These are phyloP conservation scores for Gracilinanus agilis DNA, from an alignment of 2,113 vertebrate species.

Conservation along the genomic window DNA sequence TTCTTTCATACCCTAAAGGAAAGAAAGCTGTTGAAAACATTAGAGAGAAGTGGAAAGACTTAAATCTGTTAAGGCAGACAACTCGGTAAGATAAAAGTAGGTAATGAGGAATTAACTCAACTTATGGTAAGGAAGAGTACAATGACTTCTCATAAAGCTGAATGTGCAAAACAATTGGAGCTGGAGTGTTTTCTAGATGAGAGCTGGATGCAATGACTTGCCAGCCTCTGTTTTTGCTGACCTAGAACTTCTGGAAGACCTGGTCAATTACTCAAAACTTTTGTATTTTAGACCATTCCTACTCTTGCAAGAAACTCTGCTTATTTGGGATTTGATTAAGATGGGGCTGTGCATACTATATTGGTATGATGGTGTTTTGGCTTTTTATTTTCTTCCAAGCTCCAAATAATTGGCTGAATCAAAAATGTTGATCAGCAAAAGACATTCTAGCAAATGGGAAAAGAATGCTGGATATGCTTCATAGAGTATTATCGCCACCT, in stretches of 20 bases:
- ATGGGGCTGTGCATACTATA: not conserved
- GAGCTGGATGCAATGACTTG: not conserved
- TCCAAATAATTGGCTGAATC: not conserved
- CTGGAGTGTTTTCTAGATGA: conserved; percentile 38
- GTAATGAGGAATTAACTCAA: conserved; percentile 79
- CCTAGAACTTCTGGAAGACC: conserved; percentile 8
- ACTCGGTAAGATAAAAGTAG: conserved; percentile 78
- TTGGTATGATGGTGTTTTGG: not conserved
- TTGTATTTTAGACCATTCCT: not conserved
- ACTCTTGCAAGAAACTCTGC: conserved; percentile 22
- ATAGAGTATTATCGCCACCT: not conserved
- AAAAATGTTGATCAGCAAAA: not conserved
- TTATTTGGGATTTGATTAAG: conserved; percentile 20
- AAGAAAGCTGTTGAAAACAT: conserved; percentile 80
- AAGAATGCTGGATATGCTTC: not conserved
- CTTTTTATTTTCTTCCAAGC: not conserved
- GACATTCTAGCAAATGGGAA: not conserved
- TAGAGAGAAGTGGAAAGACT: conserved; percentile 76
- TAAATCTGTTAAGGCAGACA: conserved; percentile 73
- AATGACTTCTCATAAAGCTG: conserved; percentile 61
- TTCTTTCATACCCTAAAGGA: conserved; percentile 74
- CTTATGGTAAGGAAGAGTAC: conserved; percentile 66
- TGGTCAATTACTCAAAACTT: not conserved
- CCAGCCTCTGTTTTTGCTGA: conserved; percentile 15
- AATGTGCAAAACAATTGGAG: conserved; percentile 61